Percentiles rank a stretch among this genome's conserved stretches.
Evolutionary conservation across 1,140 invertebrate species (phyloP).

Genomic region (Sipha flava): DNA sequence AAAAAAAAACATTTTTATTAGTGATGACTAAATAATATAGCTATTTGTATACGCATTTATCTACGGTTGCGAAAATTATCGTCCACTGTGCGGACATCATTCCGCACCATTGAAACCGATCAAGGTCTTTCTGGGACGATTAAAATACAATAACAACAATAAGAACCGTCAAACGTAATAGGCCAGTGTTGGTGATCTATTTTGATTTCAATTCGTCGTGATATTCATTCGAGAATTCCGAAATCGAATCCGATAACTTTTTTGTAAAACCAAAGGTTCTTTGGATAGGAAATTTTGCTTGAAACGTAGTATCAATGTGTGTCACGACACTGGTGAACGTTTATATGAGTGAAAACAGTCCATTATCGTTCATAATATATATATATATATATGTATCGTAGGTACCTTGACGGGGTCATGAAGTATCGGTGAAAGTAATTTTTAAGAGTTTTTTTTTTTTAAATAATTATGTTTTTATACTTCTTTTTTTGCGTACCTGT

Average conservation of each 20-base stretch:
- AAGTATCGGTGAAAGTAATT: slow-evolving; percentile 7
- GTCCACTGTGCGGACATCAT: neutral
- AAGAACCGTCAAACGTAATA: neutral
- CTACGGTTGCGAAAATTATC: neutral
- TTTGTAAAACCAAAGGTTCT: no score
- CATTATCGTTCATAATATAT: slow-evolving; percentile 9
- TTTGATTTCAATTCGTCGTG: no score
- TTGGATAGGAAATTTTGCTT: no score
- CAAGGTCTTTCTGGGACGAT: neutral
- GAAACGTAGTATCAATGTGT: slow-evolving; percentile 4
- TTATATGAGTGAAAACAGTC: neutral
- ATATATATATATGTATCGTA: neutral
- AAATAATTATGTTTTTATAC: neutral
- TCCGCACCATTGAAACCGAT: neutral
- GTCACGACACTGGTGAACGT: neutral
- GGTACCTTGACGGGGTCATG: neutral
- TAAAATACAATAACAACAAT: neutral
- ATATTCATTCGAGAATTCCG: no score
- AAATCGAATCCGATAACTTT: no score
- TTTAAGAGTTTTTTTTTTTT: neutral
- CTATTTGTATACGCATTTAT: no score
- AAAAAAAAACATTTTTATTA: no score
- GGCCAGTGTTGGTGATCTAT: no score
- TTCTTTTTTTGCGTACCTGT: neutral
- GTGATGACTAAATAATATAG: no score